Conservation (phyloP, 2,797 vertebrate species). For the Anisognathus igniventris region DNA sequence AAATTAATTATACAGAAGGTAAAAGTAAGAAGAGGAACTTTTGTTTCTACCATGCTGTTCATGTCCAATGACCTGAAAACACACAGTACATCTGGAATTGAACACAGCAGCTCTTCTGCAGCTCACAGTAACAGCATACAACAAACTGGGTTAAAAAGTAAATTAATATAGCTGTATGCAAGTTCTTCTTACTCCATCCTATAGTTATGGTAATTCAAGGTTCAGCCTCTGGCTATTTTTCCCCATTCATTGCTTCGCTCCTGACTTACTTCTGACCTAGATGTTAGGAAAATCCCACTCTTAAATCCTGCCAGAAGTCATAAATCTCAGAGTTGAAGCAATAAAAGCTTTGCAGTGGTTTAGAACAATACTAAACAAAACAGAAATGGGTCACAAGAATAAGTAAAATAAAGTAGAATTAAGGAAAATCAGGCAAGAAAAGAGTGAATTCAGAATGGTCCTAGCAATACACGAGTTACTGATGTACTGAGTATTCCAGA, state of each 20-base stretch:
- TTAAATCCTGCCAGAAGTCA: not conserved
- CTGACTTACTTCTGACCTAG: not conserved
- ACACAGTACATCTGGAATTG: not conserved
- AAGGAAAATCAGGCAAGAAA: not conserved
- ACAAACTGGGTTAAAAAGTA: not conserved
- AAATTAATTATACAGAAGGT: slow-evolving; percentile 13
- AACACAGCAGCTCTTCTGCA: not conserved
- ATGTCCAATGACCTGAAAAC: not conserved
- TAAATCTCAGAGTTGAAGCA: not conserved
- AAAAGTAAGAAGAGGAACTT: slow-evolving; percentile 7
- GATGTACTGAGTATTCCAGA: not conserved
- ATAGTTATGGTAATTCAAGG: not conserved
- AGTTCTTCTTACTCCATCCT: not conserved
- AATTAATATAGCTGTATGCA: not conserved
- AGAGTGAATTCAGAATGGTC: not conserved
- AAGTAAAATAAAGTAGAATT: not conserved
- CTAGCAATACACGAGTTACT: not conserved
- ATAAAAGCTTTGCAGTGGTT: not conserved
- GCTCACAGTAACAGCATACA: not conserved
- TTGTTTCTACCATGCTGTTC: not conserved
- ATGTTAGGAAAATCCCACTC: not conserved
- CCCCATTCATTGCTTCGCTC: not conserved
- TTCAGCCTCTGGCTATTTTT: not conserved
- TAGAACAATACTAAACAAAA: not conserved
- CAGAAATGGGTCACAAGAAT: not conserved